These are phyloP conservation scores for Alligator sinensis DNA, from an alignment of 2,113 vertebrate genomes.

Conservation along the genomic window DNA sequence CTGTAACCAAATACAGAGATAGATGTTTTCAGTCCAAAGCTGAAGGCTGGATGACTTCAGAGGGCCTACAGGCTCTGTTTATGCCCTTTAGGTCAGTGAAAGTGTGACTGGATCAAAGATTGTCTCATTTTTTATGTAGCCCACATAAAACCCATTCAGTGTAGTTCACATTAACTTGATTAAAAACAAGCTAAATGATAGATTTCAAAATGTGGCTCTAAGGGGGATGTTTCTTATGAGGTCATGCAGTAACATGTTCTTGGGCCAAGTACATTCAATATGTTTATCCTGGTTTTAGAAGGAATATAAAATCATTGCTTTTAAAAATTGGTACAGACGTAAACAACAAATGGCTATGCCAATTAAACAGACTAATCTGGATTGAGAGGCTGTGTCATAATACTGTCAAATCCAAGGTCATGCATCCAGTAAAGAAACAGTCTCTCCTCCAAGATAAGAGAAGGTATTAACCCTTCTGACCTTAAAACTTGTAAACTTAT, in stretches of 20 bases:
- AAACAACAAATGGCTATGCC: too few relatives aligned
- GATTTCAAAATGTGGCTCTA: neutral
- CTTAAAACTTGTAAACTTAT: neutral
- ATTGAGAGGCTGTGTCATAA: neutral
- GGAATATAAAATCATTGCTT: too few relatives aligned
- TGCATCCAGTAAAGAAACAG: neutral
- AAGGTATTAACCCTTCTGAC: neutral
- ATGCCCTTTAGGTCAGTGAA: neutral
- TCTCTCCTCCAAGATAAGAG: neutral
- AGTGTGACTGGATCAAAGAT: neutral
- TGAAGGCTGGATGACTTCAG: neutral
- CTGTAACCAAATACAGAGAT: neutral
- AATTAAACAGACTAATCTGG: neutral
- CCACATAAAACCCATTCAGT: neutral
- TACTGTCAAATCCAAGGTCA: neutral
- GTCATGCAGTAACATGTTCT: neutral
- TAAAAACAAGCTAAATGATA: neutral
- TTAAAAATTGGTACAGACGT: too few relatives aligned
- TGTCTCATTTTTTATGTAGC: neutral
- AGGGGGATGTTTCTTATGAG: neutral
- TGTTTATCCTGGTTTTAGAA: neutral
- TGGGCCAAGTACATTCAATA: neutral
- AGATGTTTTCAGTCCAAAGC: neutral
- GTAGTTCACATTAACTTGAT: neutral
- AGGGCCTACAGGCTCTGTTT: neutral